A percentile compares a stretch with the other conserved stretches of the same genome.
These are phyloP conservation scores for Syngnathus scovelli DNA, from an alignment of 2,113 vertebrate genomes.

Conservation along the genomic window DNA sequence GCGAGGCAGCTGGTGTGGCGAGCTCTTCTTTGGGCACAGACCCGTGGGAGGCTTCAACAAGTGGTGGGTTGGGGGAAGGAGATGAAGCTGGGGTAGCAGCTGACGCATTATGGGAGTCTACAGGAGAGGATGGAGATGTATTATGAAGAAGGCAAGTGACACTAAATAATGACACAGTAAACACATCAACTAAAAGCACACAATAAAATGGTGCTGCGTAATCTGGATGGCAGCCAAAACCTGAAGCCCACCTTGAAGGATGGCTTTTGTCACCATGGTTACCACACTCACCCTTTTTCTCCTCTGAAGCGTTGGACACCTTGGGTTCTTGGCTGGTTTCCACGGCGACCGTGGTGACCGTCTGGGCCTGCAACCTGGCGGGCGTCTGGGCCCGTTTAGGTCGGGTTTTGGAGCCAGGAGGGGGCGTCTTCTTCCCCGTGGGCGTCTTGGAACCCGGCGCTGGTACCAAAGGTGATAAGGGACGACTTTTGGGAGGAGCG, in stretches of 20 bases:
- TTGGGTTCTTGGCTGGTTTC: constrained; percentile 56
- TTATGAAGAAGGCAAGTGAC: background rate
- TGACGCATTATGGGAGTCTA: constrained; percentile 49
- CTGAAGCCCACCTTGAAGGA: constrained; percentile 6
- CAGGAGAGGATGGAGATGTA: background rate
- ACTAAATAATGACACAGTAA: too few relatives aligned
- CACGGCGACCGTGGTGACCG: constrained; percentile 60
- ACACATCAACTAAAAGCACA: too few relatives aligned
- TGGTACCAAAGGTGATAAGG: constrained; percentile 75
- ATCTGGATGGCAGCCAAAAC: constrained; percentile 17
- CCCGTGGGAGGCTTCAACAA: constrained; percentile 17
- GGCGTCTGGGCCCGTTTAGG: constrained; percentile 75
- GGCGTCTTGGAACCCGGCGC: constrained; percentile 69
- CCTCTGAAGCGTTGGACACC: constrained; percentile 46
- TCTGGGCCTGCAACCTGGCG: constrained; percentile 51
- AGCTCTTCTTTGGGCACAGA: constrained; percentile 1
- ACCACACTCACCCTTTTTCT: constrained; percentile 60
- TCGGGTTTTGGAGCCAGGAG: constrained; percentile 72
- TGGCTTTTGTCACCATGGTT: constrained; percentile 10
- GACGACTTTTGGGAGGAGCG: constrained; percentile 73
- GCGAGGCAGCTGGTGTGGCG: constrained; percentile 1
- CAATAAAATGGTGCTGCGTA: too few relatives aligned
- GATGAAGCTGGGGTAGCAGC: constrained; percentile 52
- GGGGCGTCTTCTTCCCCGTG: constrained; percentile 65
- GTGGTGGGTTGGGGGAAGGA: constrained; percentile 43